phyloP scores from a whole-genome alignment of 1,140 invertebrate species.

The Tyrophagus putrescentiae region DNA sequence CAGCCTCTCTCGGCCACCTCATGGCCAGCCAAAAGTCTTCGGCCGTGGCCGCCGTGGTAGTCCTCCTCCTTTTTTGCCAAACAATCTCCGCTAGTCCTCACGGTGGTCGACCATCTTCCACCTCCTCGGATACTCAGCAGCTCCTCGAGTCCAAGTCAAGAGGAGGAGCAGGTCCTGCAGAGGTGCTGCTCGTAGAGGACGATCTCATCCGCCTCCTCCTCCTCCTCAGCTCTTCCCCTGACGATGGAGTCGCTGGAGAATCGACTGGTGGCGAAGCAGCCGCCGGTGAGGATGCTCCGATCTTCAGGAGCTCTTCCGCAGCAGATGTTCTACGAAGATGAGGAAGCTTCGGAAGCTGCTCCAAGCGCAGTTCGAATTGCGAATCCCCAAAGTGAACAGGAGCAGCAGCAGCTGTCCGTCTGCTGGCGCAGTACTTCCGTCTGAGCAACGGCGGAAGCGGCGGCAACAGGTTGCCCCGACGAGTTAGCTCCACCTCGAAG shows the following conservation, averaged over 20 bases:
- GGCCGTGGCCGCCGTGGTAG: too few species aligned
- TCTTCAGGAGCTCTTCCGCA: too few species aligned
- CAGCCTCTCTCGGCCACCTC: too few species aligned
- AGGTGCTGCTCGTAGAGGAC: not conserved
- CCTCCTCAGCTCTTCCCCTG: too few species aligned
- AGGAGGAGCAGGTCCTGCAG: not conserved
- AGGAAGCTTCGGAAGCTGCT: not conserved
- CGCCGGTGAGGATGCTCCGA: not conserved
- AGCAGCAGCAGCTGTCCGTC: not conserved
- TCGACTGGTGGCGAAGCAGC: not conserved
- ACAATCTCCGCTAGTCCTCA: not conserved
- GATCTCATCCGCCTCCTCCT: too few species aligned
- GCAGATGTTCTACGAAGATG: too few species aligned
- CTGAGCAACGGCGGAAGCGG: too few species aligned
- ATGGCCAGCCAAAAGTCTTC: too few species aligned
- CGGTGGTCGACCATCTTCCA: not conserved
- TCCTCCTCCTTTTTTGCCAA: too few species aligned
- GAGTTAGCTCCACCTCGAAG: not conserved
- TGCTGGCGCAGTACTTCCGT: not conserved
- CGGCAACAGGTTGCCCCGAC: constrained; percentile 1
- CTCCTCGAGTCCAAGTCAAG: not conserved
- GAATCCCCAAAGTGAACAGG: not conserved
- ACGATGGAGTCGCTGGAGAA: not conserved
- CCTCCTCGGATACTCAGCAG: not conserved
- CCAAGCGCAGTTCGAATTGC: not conserved